Evolutionary conservation across 2,888 invertebrate genomes (phyloP), one percentile per base, ranked within the genome.

Genomic region (Brassicogethes aeneus): DNA sequence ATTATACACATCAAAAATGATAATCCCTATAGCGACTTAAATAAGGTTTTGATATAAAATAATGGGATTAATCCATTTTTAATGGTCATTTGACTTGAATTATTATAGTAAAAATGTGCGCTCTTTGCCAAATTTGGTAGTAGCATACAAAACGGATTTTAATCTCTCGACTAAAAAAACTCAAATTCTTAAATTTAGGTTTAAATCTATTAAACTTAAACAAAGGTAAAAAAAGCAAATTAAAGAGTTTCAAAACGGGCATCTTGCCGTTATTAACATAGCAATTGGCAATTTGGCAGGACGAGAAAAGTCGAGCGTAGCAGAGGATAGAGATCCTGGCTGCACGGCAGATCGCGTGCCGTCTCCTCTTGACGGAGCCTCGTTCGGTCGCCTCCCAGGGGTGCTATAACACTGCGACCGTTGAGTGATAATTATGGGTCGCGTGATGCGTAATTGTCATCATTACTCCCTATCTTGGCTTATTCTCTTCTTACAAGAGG

Each of bases 371-470:
- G 39, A 23, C 41, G 50, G 47, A 51, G 47, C 44, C 45, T n/a
- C n/a, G n/a, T n/a, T n/a, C n/a, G 46, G 36, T 42, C 45, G 45
- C 45, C 44, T 52, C 57, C 51, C 57, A 15, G 14, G 58, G 43
- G 57, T 44, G 50, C 57, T 50, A 48, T 52, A 54, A 63, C 55
- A 50, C 53, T 46, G 51, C 54, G 56, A 56, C 61, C 61, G 61
- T 61, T 63, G 62, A 63, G 62, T 61, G 62, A 65, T 64, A 65
- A 66, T 66, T 65, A 63, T 60, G 55, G 62, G 61, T 66, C 65
- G 64, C 66, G 64, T 65, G 64, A 65, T 59, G 55, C 49, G 57
- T 64, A 64, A 66, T 65, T 64, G 62, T 61, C 56, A 57, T 56
- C 63, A 55, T 62, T 64, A 61, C 53, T 59, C 23, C 23, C 10